Evolutionary conservation across 2,113 vertebrate species (phyloP).

Genomic region (Passer montanus): DNA sequence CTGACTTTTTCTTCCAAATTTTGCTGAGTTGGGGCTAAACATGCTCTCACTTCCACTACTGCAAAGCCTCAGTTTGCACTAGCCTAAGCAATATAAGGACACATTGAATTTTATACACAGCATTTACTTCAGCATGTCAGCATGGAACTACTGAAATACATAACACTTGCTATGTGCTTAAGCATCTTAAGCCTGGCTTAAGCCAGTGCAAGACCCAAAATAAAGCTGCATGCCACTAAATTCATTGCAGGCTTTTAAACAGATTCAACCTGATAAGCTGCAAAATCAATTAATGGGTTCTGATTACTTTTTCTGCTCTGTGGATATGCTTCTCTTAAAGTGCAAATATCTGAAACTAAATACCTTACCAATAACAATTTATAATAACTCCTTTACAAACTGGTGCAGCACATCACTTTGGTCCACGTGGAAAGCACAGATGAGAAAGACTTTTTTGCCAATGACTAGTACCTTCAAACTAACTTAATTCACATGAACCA

Average conservation of each 20-base stretch:
- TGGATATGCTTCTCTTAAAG: not conserved
- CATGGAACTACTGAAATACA: not conserved
- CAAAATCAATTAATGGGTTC: not conserved
- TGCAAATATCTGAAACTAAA: not conserved
- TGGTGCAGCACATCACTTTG: not conserved
- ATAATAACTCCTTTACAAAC: not conserved
- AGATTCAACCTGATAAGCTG: not conserved
- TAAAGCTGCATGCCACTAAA: not conserved
- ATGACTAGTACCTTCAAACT: not conserved
- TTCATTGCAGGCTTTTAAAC: not conserved
- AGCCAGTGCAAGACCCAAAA: not conserved
- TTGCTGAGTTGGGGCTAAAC: not conserved
- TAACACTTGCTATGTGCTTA: not conserved
- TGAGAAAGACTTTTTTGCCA: not conserved
- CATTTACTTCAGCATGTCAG: not conserved
- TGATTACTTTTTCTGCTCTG: fast-evolving
- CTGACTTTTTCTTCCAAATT: not conserved
- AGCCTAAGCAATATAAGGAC: not conserved
- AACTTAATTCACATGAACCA: not conserved
- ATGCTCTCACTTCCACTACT: not conserved
- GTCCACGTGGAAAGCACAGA: not conserved
- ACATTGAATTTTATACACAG: not conserved
- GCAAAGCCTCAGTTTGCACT: not conserved
- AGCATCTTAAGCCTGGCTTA: not conserved
- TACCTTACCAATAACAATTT: not conserved